These are phyloP conservation scores for Terrapene triunguis DNA, from an alignment of 2,113 vertebrate genomes.

Conservation along the genomic window DNA sequence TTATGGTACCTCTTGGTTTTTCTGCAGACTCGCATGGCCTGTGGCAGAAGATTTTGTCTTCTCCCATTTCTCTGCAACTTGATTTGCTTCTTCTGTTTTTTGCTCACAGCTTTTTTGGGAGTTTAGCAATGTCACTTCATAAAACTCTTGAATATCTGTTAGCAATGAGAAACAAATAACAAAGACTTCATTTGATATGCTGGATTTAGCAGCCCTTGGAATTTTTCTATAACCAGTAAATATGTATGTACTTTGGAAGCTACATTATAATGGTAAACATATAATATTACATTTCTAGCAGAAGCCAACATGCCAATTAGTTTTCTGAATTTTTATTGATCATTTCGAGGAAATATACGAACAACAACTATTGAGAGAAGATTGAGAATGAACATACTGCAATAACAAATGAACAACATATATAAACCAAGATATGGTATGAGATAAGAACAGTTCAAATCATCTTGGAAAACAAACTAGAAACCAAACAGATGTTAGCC, in stretches of 20 bases:
- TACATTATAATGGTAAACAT: not conserved
- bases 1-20: slow-evolving; percentile 77
- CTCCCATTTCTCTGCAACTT: slow-evolving; percentile 92
- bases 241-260: not conserved
- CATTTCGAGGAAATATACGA: not conserved
- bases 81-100: slow-evolving; percentile 91
- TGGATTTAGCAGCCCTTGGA: not conserved
- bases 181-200: not conserved
- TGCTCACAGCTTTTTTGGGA: slow-evolving; percentile 92
- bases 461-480: rapidly evolving
- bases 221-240: not conserved
- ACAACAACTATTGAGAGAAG: slow-evolving; percentile 4
- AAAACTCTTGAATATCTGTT: slow-evolving; percentile 97
- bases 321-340: not conserved
- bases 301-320: not conserved
- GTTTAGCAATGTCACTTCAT: slow-evolving; percentile 93
- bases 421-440: not conserved
- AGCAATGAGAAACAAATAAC: slow-evolving; percentile 59
- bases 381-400: not conserved
- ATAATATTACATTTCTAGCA: not conserved
- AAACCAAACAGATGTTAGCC: not conserved
- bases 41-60: slow-evolving; percentile 77
- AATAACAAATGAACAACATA: not conserved
- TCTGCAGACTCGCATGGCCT: slow-evolving; percentile 72
- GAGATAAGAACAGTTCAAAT: not conserved